Conservation (phyloP, 2,113 vertebrate species). For the Anser brachyrhynchus region DNA sequence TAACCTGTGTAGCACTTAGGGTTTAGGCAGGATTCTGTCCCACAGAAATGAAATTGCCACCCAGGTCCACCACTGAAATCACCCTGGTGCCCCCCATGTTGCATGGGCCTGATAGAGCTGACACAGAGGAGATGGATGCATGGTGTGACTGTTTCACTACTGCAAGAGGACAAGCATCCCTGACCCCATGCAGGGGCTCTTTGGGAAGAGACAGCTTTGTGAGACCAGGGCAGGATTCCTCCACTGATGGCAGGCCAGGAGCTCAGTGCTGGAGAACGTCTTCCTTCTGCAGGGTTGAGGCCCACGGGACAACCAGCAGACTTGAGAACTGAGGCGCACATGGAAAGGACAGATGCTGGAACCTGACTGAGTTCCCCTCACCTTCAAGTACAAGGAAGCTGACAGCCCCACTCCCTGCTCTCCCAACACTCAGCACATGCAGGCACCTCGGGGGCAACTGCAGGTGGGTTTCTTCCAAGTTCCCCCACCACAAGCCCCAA, state of each 20-base stretch:
- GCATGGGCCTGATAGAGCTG: not conserved
- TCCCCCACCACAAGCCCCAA: not conserved
- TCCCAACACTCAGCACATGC: not conserved
- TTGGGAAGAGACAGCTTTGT: not conserved
- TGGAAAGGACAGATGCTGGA: not conserved
- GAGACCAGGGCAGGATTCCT: accelerated
- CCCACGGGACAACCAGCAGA: not conserved
- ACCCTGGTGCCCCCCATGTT: accelerated
- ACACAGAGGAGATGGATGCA: accelerated
- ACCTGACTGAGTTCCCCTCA: not conserved
- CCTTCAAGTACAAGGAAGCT: not conserved
- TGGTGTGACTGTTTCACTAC: not conserved
- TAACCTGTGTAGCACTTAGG: not conserved
- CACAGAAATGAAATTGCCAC: not conserved
- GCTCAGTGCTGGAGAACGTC: not conserved
- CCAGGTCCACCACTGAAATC: not conserved
- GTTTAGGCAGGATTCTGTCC: not conserved
- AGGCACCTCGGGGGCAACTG: not conserved
- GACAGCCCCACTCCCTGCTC: not conserved
- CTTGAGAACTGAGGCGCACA: not conserved
- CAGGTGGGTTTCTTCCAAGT: not conserved
- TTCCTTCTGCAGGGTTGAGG: not conserved
- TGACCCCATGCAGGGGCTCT: not conserved
- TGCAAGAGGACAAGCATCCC: not conserved
- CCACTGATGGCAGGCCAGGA: not conserved